Conservation (phyloP, 1,140 invertebrate genomes). For the Conus ventricosus region DNA sequence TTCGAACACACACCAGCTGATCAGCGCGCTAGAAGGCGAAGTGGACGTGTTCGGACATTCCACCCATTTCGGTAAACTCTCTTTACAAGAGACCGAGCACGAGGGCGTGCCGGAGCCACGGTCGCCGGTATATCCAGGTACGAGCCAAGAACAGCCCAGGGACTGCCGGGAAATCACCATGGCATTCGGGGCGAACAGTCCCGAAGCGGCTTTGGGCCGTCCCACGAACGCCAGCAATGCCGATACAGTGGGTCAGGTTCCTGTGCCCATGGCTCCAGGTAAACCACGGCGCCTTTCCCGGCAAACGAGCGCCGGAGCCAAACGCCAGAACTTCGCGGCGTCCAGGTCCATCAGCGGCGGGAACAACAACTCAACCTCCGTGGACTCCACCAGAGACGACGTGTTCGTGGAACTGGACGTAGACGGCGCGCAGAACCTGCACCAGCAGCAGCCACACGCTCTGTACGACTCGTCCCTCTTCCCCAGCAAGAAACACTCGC, state of each 20-base stretch:
- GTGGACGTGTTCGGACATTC: slow-evolving; percentile 8
- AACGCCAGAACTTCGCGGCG: not conserved
- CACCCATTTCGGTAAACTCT: not conserved
- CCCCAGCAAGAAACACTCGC: not conserved
- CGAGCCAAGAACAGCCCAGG: not conserved
- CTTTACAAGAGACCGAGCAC: not conserved
- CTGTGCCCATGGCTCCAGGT: slow-evolving; percentile 1
- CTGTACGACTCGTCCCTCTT: not conserved
- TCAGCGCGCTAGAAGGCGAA: not conserved
- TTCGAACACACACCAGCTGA: not conserved
- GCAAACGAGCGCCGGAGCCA: slow-evolving; percentile 4
- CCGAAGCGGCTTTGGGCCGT: not conserved
- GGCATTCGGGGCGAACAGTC: not conserved
- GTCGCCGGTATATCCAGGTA: no score
- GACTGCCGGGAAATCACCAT: not conserved
- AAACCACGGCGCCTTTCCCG: slow-evolving; percentile 9
- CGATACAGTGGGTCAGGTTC: not conserved
- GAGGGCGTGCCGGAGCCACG: no score
- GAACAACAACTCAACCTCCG: not conserved
- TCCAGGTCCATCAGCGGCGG: not conserved
- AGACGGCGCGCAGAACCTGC: not conserved
- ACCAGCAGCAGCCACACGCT: not conserved
- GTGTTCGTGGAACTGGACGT: slow-evolving; percentile 40
- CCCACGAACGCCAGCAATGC: not conserved
- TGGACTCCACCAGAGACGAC: slow-evolving; percentile 36